Evolutionary conservation across 2,888 invertebrate species (phyloP).

Genomic region (Eristalinus aeneus): DNA sequence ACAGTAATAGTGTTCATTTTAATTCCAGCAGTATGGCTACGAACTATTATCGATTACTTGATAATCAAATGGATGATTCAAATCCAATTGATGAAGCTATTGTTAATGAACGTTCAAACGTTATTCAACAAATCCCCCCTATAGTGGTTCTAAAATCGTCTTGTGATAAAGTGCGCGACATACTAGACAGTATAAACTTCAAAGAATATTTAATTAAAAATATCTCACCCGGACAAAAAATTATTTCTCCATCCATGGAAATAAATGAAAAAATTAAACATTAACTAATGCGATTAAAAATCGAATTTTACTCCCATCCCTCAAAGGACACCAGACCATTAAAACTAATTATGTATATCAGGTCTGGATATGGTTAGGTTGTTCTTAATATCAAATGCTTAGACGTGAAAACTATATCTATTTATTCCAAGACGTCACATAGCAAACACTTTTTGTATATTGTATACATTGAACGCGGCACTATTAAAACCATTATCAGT

Average conservation of each 20-base stretch:
- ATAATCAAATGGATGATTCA: background rate
- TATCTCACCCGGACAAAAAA: background rate
- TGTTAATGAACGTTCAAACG: background rate
- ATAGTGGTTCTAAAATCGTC: background rate
- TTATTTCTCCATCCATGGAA: background rate
- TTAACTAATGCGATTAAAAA: background rate
- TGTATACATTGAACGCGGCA: slow-evolving; percentile 12
- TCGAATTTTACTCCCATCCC: background rate
- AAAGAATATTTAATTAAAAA: background rate
- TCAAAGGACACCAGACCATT: background rate
- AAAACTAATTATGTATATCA: background rate
- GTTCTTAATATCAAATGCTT: background rate
- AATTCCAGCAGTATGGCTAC: too few species aligned
- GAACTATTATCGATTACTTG: background rate
- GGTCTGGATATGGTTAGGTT: background rate
- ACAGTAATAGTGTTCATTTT: too few species aligned
- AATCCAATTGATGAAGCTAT: background rate
- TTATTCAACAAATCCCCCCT: background rate
- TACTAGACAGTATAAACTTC: background rate
- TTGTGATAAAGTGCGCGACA: background rate
- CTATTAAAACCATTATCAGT: slow-evolving; percentile 1
- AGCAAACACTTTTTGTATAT: slow-evolving; percentile 3
- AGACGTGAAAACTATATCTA: background rate
- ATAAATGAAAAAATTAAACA: background rate
- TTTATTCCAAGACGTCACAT: background rate